Evolutionary conservation across 2,888 invertebrate genomes (phyloP).

Genomic region (Drosophila ustulata): DNA sequence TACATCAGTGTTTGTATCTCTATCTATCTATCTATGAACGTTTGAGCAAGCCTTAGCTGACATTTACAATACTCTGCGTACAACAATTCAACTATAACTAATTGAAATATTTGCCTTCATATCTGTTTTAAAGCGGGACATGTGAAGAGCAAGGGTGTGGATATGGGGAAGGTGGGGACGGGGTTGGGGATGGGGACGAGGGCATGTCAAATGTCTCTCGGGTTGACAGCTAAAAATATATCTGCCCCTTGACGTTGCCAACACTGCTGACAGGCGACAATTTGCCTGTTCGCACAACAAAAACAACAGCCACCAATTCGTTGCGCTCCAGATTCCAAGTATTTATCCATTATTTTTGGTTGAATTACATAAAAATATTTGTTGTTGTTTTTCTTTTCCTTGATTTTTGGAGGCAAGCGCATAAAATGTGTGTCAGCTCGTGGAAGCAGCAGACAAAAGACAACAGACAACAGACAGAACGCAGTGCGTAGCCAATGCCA

Average conservation of each 20-base stretch:
- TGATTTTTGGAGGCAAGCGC: slow-evolving; percentile 16
- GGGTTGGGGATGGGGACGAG: too few relatives aligned
- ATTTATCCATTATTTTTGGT: slow-evolving; percentile 38
- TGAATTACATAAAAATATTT: slow-evolving; percentile 6
- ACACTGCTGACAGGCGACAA: slow-evolving; percentile 67
- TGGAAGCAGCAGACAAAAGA: neutral
- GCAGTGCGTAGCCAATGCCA: slow-evolving; percentile 41
- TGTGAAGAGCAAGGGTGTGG: too few relatives aligned
- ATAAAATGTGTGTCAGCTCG: slow-evolving; percentile 68
- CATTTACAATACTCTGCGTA: slow-evolving; percentile 29
- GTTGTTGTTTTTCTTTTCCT: neutral
- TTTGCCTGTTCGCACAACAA: slow-evolving; percentile 55
- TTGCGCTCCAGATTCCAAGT: slow-evolving; percentile 65
- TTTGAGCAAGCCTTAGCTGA: slow-evolving; percentile 60
- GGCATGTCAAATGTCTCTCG: slow-evolving; percentile 69
- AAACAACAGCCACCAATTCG: slow-evolving; percentile 40
- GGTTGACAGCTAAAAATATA: slow-evolving; percentile 73
- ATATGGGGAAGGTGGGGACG: neutral
- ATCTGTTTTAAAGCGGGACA: neutral
- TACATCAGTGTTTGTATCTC: neutral
- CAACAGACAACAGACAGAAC: neutral
- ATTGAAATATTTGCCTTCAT: slow-evolving; percentile 62
- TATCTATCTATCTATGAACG: slow-evolving; percentile 33
- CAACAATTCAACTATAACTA: slow-evolving; percentile 63
- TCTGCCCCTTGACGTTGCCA: slow-evolving; percentile 46